Conservation (phyloP, 2,113 vertebrate species). For the Desmodus rotundus region DNA sequence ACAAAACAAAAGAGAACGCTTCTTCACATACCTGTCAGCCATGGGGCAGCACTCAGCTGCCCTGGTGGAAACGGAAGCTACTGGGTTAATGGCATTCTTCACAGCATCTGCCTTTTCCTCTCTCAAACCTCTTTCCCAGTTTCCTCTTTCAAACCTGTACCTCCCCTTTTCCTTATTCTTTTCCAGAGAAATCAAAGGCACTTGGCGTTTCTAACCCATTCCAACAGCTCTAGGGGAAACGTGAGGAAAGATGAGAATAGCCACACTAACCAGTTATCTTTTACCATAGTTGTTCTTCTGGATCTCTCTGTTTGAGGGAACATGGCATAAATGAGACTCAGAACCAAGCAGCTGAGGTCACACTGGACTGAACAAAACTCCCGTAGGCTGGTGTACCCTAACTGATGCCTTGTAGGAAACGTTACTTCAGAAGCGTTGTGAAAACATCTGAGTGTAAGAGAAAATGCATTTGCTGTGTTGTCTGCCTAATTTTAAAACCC, state of each 20-base stretch:
- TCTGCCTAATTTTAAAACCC: neutral
- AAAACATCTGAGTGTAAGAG: neutral
- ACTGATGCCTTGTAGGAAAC: accelerated
- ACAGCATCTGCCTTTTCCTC: neutral
- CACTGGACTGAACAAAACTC: neutral
- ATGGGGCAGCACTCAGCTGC: accelerated
- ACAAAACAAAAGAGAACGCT: neutral
- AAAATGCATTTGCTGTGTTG: neutral
- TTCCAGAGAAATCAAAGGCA: neutral
- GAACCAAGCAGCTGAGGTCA: neutral
- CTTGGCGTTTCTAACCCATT: neutral
- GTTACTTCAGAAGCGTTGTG: neutral
- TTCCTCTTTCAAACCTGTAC: neutral
- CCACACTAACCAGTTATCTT: neutral
- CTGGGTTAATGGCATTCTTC: neutral
- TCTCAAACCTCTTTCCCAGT: neutral
- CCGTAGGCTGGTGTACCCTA: neutral
- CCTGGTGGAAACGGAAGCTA: neutral
- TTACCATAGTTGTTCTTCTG: neutral
- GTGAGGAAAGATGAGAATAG: neutral
- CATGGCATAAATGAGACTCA: neutral
- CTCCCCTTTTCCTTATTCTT: neutral
- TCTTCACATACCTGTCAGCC: neutral
- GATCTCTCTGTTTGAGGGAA: neutral
- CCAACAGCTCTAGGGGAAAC: neutral